Percentiles rank a stretch among this genome's conserved stretches.
phyloP scores from a whole-genome alignment of 2,888 invertebrate genomes.

The Epinotia ramella region DNA sequence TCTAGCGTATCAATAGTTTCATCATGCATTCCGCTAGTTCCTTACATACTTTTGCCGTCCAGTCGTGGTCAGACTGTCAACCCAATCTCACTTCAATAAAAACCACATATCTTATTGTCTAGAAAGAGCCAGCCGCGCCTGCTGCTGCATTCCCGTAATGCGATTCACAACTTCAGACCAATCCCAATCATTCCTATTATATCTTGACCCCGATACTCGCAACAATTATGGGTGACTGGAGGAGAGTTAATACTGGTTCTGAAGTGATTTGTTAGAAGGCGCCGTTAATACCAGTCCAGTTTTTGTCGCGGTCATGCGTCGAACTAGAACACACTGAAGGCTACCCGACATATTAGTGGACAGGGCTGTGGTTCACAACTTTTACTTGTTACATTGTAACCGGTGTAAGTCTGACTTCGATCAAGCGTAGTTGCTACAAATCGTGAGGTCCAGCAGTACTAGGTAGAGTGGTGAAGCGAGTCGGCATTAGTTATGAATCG shows the following conservation, averaged over 20 bases:
- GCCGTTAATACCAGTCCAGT: conserved; percentile 21
- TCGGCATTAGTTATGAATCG: not conserved
- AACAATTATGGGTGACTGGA: not conserved
- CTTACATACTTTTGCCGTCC: not conserved
- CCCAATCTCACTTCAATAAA: conserved; percentile 27
- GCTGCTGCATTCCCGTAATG: conserved; percentile 25
- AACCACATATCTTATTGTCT: conserved; percentile 20
- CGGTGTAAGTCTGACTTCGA: not conserved
- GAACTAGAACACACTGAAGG: conserved; percentile 52
- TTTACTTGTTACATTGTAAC: not conserved
- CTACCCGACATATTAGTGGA: conserved; percentile 38
- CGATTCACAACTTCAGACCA: not conserved
- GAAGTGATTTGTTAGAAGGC: not conserved
- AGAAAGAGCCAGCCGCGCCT: conserved; percentile 28
- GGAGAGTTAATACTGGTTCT: not conserved
- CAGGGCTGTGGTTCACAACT: not conserved
- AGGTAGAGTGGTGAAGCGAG: not conserved
- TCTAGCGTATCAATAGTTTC: not conserved
- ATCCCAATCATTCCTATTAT: not conserved
- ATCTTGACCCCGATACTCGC: not conserved
- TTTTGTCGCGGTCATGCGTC: conserved; percentile 48
- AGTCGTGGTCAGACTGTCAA: conserved; percentile 19
- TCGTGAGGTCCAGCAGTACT: not conserved
- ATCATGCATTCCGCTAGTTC: not conserved
- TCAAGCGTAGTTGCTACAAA: not conserved